These are phyloP conservation scores for Anguilla japonica DNA, from an alignment of 2,113 vertebrate genomes.

Conservation along the genomic window DNA sequence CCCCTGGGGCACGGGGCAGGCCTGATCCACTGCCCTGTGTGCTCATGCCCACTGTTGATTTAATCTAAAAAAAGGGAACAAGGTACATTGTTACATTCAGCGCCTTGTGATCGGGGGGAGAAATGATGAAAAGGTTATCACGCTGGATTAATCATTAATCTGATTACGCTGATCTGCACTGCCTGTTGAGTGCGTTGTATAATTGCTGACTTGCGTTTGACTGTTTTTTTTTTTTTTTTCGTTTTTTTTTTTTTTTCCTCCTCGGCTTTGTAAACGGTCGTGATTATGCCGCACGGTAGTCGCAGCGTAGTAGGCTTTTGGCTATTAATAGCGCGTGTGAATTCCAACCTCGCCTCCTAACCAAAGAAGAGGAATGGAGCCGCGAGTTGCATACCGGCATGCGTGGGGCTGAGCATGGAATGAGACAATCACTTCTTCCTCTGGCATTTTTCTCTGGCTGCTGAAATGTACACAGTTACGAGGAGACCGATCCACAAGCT, in stretches of 20 bases:
- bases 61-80: background rate
- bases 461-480: too few relatives aligned
- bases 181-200: background rate
- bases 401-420: background rate
- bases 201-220: background rate
- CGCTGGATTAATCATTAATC: background rate
- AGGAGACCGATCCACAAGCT: too few relatives aligned
- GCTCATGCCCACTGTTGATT: background rate
- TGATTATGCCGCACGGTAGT: background rate
- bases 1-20: conserved; percentile 17
- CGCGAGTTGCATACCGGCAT: background rate
- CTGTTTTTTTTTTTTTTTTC: background rate
- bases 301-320: background rate
- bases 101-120: background rate
- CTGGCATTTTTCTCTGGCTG: background rate
- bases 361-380: background rate
- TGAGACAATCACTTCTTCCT: background rate
- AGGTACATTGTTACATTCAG: background rate
- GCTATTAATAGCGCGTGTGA: background rate
- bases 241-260: background rate
- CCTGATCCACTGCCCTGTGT: background rate
- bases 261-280: background rate
- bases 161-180: background rate
- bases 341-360: background rate
- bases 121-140: background rate